Conservation (phyloP, 2,888 invertebrate species). For the Trichopoda pennipes region DNA sequence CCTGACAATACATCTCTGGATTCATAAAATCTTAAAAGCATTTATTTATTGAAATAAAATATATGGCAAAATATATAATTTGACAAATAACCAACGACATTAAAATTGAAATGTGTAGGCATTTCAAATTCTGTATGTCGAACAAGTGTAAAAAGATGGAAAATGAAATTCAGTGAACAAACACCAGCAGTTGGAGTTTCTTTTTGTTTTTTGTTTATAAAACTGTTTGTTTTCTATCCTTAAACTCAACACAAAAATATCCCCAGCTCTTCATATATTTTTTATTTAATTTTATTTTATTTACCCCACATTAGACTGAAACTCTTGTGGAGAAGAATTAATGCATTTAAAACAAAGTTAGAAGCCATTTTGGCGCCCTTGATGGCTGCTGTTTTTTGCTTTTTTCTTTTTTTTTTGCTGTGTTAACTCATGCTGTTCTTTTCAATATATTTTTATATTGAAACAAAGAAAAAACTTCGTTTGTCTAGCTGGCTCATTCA, state of each 20-base stretch:
- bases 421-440: conserved; percentile 10
- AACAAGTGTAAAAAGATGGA: conserved; percentile 58
- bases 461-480: conserved; percentile 8
- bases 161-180: conserved; percentile 45
- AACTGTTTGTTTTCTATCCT: conserved; percentile 31
- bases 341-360: conserved; percentile 69
- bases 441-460: conserved; percentile 30
- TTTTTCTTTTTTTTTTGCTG: not conserved
- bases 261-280: not conserved
- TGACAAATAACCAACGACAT: conserved; percentile 14
- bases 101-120: conserved; percentile 46
- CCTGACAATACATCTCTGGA: not conserved
- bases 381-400: conserved; percentile 47
- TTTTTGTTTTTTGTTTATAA: conserved; percentile 1
- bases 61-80: too few species aligned
- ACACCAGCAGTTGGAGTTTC: conserved; percentile 52
- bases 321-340: conserved; percentile 60
- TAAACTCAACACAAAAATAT: conserved; percentile 1
- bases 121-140: conserved; percentile 60
- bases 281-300: conserved; percentile 15
- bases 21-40: conserved; percentile 7
- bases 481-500: conserved; percentile 40
- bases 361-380: conserved; percentile 68
- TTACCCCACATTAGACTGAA: conserved; percentile 36
- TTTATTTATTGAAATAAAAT: not conserved